phyloP scores from a whole-genome alignment of 2,113 vertebrate genomes.

The Aplodontia rufa region DNA sequence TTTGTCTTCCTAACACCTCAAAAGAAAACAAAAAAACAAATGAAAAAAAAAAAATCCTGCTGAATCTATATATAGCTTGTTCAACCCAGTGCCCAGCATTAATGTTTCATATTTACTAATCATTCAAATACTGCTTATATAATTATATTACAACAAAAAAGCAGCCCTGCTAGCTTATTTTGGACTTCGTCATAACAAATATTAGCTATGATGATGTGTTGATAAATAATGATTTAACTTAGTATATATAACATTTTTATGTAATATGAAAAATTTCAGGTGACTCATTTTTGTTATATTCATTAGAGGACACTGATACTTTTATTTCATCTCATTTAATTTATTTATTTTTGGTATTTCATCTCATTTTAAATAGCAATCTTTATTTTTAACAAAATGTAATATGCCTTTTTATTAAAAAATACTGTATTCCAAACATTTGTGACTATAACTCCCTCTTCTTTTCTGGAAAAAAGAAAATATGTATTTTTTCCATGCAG shows the following conservation, averaged over 20 bases:
- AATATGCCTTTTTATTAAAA: neutral
- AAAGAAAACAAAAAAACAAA: no score
- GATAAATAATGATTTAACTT: neutral
- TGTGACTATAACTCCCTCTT: neutral
- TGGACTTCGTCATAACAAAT: neutral
- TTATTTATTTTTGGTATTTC: neutral
- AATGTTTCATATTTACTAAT: neutral
- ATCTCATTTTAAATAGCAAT: neutral
- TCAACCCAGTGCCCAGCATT: neutral
- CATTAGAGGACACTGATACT: neutral
- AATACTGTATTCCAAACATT: neutral
- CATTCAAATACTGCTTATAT: neutral
- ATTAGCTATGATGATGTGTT: neutral
- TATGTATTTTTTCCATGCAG: conserved; percentile 68
- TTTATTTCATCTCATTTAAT: neutral
- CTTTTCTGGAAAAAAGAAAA: neutral
- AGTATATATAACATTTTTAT: conserved; percentile 35
- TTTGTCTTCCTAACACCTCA: neutral
- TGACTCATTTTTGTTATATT: conserved; percentile 33
- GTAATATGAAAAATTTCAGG: neutral
- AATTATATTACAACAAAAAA: neutral
- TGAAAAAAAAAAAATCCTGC: no score
- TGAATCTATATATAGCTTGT: neutral
- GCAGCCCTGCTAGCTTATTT: neutral
- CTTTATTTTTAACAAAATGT: conserved; percentile 22